A percentile compares a stretch with the other conserved stretches of the same genome.
These are phyloP conservation scores for Holacanthus passer DNA, from an alignment of 2,113 vertebrate genomes.

Conservation along the genomic window DNA sequence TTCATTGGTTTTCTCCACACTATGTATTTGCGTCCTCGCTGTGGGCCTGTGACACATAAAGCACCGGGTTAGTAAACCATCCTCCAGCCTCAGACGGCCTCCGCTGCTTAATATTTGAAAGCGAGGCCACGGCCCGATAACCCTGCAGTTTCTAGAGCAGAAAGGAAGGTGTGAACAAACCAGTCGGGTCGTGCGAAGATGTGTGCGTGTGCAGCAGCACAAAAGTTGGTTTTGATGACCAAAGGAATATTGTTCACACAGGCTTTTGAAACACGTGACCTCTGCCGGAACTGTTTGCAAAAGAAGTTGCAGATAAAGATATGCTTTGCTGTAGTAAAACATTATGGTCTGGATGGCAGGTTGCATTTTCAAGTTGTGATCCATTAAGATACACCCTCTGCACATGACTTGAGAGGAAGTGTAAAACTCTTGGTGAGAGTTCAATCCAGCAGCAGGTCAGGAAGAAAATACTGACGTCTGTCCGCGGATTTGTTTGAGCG, in stretches of 20 bases:
- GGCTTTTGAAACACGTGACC: background rate
- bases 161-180: slow-evolving; percentile 62
- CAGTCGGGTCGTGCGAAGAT: slow-evolving; percentile 19
- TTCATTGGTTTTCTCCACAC: slow-evolving; percentile 45
- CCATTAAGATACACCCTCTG: slow-evolving; percentile 6
- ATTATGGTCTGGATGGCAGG: background rate
- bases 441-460: no score
- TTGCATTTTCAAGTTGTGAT: slow-evolving; percentile 20
- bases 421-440: no score
- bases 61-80: slow-evolving; percentile 66
- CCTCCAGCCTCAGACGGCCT: slow-evolving; percentile 62
- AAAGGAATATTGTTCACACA: background rate
- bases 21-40: no score
- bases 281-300: background rate
- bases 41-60: slow-evolving; percentile 51
- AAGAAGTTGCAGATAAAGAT: background rate
- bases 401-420: slow-evolving; percentile 34
- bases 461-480: slow-evolving; percentile 11
- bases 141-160: slow-evolving; percentile 57
- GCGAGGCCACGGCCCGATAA: slow-evolving; percentile 68
- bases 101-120: slow-evolving; percentile 82
- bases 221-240: slow-evolving; percentile 1
- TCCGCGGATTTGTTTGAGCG: background rate
- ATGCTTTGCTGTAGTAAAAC: background rate
- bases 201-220: slow-evolving; percentile 3